Conservation (phyloP, 1,140 invertebrate species). For the Oreohelix idahoensis region DNA sequence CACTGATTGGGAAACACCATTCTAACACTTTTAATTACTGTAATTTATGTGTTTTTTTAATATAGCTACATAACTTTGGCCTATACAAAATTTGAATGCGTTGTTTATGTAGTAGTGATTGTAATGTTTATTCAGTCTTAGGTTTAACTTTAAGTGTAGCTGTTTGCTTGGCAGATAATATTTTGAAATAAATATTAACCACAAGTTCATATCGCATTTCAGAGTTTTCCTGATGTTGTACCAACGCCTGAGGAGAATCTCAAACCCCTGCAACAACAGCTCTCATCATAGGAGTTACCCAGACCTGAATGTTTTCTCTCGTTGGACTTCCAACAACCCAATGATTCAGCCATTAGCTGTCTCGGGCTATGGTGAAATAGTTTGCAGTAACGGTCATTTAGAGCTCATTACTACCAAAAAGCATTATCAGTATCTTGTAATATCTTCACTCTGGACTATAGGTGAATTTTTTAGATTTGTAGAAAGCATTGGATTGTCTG, state of each 20-base stretch:
- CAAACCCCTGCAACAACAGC: not conserved
- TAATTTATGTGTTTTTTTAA: too few species aligned
- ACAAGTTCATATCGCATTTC: not conserved
- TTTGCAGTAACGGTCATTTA: not conserved
- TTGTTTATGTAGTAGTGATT: too few species aligned
- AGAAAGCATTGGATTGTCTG: not conserved
- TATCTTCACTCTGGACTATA: not conserved
- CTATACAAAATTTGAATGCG: too few species aligned
- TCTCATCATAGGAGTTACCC: not conserved
- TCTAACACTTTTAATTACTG: too few species aligned
- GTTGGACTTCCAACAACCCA: constrained; percentile 3
- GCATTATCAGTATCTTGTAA: not conserved
- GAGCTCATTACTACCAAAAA: not conserved
- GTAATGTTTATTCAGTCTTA: too few species aligned
- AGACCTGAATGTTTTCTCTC: not conserved
- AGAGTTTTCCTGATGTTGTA: constrained; percentile 6
- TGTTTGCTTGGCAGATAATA: too few species aligned
- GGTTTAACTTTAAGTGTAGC: too few species aligned
- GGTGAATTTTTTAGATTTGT: not conserved
- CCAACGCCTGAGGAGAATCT: not conserved
- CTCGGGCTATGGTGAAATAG: not conserved
- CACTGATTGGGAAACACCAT: too few species aligned
- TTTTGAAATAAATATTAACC: not conserved
- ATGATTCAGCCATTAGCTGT: constrained; percentile 2
- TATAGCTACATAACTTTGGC: too few species aligned